These are phyloP conservation scores for Toxostoma redivivum DNA, from an alignment of 2,113 vertebrate species.

Conservation along the genomic window DNA sequence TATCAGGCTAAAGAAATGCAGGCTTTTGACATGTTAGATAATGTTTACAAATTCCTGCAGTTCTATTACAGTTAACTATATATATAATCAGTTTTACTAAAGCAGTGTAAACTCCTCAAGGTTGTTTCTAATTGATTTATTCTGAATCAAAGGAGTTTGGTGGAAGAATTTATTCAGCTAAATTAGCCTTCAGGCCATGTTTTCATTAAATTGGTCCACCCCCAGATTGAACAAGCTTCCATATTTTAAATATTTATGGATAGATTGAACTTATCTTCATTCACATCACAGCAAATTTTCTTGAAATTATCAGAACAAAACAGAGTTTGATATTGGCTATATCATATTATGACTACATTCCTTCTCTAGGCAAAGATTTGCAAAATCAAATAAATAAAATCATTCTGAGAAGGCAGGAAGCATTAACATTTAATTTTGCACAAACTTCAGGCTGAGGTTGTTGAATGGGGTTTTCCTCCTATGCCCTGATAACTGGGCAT, in stretches of 20 bases:
- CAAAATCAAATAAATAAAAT: background rate
- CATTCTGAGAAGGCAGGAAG: background rate
- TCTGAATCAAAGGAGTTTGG: background rate
- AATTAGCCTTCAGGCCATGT: background rate
- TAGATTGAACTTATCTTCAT: background rate
- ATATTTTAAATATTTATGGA: background rate
- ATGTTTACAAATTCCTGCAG: background rate
- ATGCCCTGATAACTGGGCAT: background rate
- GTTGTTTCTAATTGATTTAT: background rate
- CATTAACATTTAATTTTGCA: background rate
- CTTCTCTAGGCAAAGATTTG: background rate
- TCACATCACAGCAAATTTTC: background rate
- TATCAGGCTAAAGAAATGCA: background rate
- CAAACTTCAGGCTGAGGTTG: background rate
- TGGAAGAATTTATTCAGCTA: background rate
- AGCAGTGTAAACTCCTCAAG: background rate
- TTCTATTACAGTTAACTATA: background rate
- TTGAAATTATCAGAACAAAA: background rate
- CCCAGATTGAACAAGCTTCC: background rate
- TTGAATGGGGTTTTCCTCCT: background rate
- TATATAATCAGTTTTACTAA: background rate
- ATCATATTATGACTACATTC: background rate
- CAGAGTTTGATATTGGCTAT: background rate
- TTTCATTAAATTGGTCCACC: background rate
- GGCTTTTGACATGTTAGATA: background rate